Evolutionary conservation across 53 echinoderm and acorn worm species (phyloP).

Genomic region (Temnopleurus reevesii): DNA sequence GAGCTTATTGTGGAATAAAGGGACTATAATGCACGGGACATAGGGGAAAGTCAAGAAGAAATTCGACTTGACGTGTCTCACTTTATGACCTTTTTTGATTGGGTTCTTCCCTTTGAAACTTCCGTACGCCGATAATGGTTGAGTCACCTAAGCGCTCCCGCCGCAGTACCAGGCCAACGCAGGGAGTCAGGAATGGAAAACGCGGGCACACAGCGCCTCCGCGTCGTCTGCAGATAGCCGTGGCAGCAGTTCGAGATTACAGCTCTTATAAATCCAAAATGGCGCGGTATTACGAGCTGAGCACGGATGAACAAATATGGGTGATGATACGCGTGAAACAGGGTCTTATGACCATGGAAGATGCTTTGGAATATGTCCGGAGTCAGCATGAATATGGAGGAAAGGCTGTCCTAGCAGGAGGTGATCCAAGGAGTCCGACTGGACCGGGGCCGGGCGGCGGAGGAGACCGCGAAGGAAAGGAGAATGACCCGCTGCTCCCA

Average conservation of each 20-base stretch:
- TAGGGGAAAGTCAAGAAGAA: neutral
- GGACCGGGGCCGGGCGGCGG: neutral
- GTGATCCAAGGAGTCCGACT: slow-evolving; percentile 17
- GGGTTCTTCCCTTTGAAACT: slow-evolving; percentile 60
- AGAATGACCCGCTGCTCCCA: slow-evolving; percentile 10
- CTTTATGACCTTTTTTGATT: slow-evolving; percentile 57
- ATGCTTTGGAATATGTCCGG: slow-evolving; percentile 91
- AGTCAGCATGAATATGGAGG: slow-evolving; percentile 84
- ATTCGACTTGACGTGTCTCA: slow-evolving; percentile 49
- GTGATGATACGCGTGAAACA: slow-evolving; percentile 92
- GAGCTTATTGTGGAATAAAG: neutral
- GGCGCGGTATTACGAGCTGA: slow-evolving; percentile 82
- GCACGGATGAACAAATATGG: slow-evolving; percentile 97
- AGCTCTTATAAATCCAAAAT: slow-evolving; percentile 56
- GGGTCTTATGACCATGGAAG: slow-evolving; percentile 91
- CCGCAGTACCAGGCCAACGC: neutral
- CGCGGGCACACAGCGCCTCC: neutral
- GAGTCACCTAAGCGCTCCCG: slow-evolving; percentile 39
- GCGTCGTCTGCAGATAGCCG: slow-evolving; percentile 10
- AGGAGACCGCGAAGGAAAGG: slow-evolving; percentile 38
- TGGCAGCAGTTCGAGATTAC: neutral
- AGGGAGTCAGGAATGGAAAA: neutral
- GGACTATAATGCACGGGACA: slow-evolving; percentile 1
- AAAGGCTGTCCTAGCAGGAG: slow-evolving; percentile 60
- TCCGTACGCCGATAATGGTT: slow-evolving; percentile 54